Evolutionary conservation across 1,140 invertebrate genomes (phyloP).

Genomic region (Arion vulgaris): DNA sequence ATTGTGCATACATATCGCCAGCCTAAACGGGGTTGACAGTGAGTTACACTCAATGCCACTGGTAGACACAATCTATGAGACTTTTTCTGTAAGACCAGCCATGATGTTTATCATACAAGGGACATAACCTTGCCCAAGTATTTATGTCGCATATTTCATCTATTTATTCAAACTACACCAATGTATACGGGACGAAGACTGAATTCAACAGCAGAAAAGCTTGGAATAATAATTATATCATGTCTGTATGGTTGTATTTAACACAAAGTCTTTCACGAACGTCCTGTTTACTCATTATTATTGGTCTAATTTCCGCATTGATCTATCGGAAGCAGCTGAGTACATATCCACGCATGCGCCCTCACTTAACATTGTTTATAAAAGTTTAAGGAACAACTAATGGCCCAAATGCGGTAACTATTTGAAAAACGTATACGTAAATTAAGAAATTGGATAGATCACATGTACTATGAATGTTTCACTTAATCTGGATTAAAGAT

Average conservation of each 20-base stretch:
- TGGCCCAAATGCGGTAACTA: too few relatives aligned
- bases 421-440: too few relatives aligned
- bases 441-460: too few relatives aligned
- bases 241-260: constrained; percentile 2
- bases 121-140: constrained; percentile 49
- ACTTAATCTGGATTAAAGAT: too few relatives aligned
- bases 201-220: not conserved
- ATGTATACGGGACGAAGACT: not conserved
- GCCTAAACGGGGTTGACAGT: constrained; percentile 10
- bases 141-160: constrained; percentile 36
- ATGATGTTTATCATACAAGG: constrained; percentile 57
- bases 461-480: too few relatives aligned
- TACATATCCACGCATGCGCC: constrained; percentile 41
- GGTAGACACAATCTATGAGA: not conserved
- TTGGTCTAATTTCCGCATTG: too few relatives aligned
- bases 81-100: constrained; percentile 36
- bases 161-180: constrained; percentile 14
- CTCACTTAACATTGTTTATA: not conserved
- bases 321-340: constrained; percentile 41
- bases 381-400: too few relatives aligned
- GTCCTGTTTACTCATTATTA: too few relatives aligned
- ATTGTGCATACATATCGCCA: constrained; percentile 47
- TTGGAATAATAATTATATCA: constrained; percentile 9
- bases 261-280: not conserved
- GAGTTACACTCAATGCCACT: not conserved